Evolutionary conservation across 1,140 invertebrate genomes (phyloP).

Genomic region (Drosophila ananassae): DNA sequence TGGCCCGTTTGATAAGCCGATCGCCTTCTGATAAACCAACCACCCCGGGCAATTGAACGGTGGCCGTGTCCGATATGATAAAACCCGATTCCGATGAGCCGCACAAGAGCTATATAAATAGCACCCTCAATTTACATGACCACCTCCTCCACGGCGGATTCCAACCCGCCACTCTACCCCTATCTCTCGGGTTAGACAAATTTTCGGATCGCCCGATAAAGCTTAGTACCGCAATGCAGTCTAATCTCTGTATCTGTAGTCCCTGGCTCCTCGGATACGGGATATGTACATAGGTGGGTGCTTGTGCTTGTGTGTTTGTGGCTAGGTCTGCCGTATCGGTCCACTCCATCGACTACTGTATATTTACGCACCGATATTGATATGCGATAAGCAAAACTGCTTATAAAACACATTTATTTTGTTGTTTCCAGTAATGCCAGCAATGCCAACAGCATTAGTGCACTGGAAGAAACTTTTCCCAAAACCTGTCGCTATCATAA

Average conservation of each 20-base stretch:
- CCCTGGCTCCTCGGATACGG: slow-evolving; percentile 2
- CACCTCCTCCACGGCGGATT: slow-evolving; percentile 1
- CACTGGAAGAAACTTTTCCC: slow-evolving; percentile 1
- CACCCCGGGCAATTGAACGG: slow-evolving; percentile 24
- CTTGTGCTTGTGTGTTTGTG: not conserved
- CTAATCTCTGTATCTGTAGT: slow-evolving; percentile 37
- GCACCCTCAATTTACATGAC: slow-evolving; percentile 42
- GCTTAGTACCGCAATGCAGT: slow-evolving; percentile 21
- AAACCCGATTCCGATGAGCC: slow-evolving; percentile 28
- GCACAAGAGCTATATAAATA: slow-evolving; percentile 44
- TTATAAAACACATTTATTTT: slow-evolving; percentile 82
- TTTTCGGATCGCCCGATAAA: slow-evolving; percentile 36
- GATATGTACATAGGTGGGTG: slow-evolving; percentile 57
- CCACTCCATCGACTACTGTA: slow-evolving; percentile 78
- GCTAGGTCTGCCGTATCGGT: slow-evolving; percentile 49
- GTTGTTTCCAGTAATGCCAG: slow-evolving; percentile 56
- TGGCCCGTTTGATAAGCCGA: slow-evolving; percentile 59
- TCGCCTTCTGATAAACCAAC: slow-evolving; percentile 43
- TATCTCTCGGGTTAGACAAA: slow-evolving; percentile 21
- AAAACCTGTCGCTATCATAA: no score
- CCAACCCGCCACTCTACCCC: not conserved
- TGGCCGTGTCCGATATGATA: slow-evolving; percentile 42
- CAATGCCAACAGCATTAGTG: not conserved
- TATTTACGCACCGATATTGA: slow-evolving; percentile 82
- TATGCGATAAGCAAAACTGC: slow-evolving; percentile 80